Percentiles rank a stretch among this genome's conserved stretches.
phyloP scores from a whole-genome alignment of 2,113 vertebrate species.

The Uria aalge region DNA sequence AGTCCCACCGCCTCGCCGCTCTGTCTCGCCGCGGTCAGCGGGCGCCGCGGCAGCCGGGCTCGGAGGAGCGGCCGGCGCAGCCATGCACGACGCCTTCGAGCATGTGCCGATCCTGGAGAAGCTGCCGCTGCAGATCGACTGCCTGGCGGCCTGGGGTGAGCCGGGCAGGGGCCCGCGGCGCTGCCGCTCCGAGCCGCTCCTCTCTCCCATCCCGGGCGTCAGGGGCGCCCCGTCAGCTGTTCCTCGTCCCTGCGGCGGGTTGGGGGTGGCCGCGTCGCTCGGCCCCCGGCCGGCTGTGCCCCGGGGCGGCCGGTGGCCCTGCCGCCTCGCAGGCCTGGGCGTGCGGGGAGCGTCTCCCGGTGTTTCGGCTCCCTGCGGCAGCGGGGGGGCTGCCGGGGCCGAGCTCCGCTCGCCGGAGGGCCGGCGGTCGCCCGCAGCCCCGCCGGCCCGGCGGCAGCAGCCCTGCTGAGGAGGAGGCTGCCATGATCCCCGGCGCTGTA shows the following conservation, averaged over 20 bases:
- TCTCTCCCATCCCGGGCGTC: background rate
- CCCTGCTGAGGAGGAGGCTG: background rate
- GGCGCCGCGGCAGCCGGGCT: background rate
- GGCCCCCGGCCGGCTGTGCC: background rate
- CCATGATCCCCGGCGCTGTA: accelerated
- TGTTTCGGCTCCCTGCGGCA: background rate
- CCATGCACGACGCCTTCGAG: slow-evolving; percentile 96
- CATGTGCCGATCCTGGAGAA: slow-evolving; percentile 93
- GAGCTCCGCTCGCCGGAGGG: background rate
- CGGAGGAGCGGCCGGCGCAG: slow-evolving; percentile 10
- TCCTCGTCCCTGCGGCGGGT: too few species aligned
- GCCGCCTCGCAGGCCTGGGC: background rate
- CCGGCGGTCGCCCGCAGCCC: background rate
- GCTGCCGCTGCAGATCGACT: slow-evolving; percentile 95
- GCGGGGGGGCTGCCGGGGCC: background rate
- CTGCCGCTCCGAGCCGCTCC: background rate
- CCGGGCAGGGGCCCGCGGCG: background rate
- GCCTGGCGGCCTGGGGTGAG: slow-evolving; percentile 95
- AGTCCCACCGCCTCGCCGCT: accelerated
- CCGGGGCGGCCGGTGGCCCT: background rate
- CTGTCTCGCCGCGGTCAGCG: background rate
- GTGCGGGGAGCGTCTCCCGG: background rate
- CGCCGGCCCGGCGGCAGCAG: background rate
- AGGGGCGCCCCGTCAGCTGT: background rate
- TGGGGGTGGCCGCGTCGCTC: background rate